phyloP scores from a whole-genome alignment of 2,888 invertebrate genomes.

The Metacarcinus magister region DNA sequence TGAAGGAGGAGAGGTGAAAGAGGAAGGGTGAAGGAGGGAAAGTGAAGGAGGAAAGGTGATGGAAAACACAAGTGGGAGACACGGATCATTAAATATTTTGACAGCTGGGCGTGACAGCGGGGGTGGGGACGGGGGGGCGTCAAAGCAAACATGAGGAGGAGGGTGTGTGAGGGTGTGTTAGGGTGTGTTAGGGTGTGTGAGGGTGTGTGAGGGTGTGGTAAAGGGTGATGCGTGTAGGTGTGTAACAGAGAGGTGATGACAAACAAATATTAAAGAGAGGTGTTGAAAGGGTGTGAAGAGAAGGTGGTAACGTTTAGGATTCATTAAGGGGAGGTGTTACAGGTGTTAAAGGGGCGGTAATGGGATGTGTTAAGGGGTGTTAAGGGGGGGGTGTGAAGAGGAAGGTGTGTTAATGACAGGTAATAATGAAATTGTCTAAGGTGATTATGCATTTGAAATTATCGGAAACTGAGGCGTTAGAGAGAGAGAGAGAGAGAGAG shows the following conservation, averaged over 20 bases:
- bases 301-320: neutral
- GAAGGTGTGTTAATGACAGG: too few relatives aligned
- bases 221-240: neutral
- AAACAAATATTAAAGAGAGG: neutral
- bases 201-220: neutral
- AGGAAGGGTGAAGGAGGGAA: too few relatives aligned
- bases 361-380: neutral
- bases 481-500: too few relatives aligned
- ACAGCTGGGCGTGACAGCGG: neutral
- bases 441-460: too few relatives aligned
- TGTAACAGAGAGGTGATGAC: neutral
- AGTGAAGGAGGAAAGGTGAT: neutral
- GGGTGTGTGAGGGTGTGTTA: neutral
- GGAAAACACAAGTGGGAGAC: neutral
- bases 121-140: neutral
- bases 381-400: too few relatives aligned
- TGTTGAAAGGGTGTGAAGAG: neutral
- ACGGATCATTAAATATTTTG: neutral
- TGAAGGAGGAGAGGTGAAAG: too few relatives aligned
- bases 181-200: neutral
- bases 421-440: too few relatives aligned
- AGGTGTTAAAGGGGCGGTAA: neutral
- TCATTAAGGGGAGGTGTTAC: neutral
- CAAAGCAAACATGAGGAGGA: neutral
- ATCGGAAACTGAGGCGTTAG: too few relatives aligned